Evolutionary conservation across 2,113 vertebrate genomes (phyloP).

Genomic region (Rhinoderma darwinii): DNA sequence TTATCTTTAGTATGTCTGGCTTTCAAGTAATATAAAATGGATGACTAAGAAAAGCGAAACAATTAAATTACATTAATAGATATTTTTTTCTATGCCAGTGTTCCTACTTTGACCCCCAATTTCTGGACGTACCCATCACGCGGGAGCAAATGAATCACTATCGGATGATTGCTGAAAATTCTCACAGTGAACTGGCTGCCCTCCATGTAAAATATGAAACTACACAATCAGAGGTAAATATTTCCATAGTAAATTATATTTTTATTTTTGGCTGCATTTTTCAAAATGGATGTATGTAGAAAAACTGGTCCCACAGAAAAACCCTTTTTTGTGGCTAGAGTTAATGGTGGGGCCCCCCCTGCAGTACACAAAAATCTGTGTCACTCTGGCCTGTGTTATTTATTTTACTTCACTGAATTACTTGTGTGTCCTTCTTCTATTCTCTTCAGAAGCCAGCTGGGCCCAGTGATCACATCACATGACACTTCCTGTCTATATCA

Average conservation of each 20-base stretch:
- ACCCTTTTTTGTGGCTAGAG: too few relatives aligned
- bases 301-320: too few relatives aligned
- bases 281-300: not conserved
- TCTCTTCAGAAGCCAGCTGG: too few relatives aligned
- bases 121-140: conserved; percentile 66
- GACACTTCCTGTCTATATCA: too few relatives aligned
- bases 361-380: not conserved
- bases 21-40: not conserved
- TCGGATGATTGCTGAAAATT: conserved; percentile 74
- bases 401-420: too few relatives aligned
- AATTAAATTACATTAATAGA: not conserved
- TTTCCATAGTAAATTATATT: not conserved
- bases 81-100: conserved; percentile 63
- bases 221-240: conserved; percentile 75
- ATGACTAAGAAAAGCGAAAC: not conserved
- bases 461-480: too few relatives aligned
- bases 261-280: not conserved
- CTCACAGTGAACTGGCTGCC: conserved; percentile 78
- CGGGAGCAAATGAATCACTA: conserved; percentile 76
- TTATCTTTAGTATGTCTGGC: not conserved
- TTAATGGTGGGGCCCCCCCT: too few relatives aligned
- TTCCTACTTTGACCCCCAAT: conserved; percentile 45
- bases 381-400: too few relatives aligned
- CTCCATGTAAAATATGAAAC: conserved; percentile 75
- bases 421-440: too few relatives aligned